A percentile compares a stretch with the other conserved stretches of the same genome.
These are phyloP conservation scores for Cyanoliseus patagonus DNA, from an alignment of 2,113 vertebrate genomes.

Conservation along the genomic window DNA sequence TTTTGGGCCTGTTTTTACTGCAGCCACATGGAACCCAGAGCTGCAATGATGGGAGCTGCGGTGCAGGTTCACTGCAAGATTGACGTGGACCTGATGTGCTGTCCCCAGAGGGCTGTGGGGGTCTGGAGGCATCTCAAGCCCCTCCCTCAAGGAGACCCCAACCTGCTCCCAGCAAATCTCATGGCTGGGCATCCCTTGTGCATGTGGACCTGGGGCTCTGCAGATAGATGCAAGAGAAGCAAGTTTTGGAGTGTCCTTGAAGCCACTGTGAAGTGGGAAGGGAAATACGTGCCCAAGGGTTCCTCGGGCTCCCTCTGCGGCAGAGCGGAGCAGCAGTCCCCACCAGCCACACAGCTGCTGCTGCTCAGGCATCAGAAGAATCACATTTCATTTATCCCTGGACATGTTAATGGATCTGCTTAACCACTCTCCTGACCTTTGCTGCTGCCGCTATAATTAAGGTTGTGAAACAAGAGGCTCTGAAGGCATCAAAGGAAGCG, in stretches of 20 bases:
- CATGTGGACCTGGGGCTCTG: rapidly evolving
- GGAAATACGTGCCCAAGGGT: rapidly evolving
- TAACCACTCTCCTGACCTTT: slow-evolving; percentile 54
- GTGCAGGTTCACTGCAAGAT: neutral
- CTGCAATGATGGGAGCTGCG: neutral
- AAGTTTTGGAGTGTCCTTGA: neutral
- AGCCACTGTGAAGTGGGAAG: neutral
- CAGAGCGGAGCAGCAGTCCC: neutral
- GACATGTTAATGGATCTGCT: slow-evolving; percentile 58
- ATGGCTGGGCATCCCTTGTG: rapidly evolving
- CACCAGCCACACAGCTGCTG: neutral
- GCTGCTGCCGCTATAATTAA: slow-evolving; percentile 59
- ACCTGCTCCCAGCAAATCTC: rapidly evolving
- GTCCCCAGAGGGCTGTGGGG: neutral
- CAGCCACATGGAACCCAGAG: neutral
- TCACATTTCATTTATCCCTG: slow-evolving; percentile 60
- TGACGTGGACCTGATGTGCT: rapidly evolving
- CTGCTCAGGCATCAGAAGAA: neutral
- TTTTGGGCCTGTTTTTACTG: neutral
- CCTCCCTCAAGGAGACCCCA: neutral
- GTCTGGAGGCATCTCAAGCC: neutral
- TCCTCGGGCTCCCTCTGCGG: neutral
- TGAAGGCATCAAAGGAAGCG: slow-evolving; percentile 51
- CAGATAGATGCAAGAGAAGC: rapidly evolving
- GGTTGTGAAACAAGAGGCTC: slow-evolving; percentile 66